These are phyloP conservation scores for Archips crataeganus DNA, from an alignment of 2,888 invertebrate genomes.

Conservation along the genomic window DNA sequence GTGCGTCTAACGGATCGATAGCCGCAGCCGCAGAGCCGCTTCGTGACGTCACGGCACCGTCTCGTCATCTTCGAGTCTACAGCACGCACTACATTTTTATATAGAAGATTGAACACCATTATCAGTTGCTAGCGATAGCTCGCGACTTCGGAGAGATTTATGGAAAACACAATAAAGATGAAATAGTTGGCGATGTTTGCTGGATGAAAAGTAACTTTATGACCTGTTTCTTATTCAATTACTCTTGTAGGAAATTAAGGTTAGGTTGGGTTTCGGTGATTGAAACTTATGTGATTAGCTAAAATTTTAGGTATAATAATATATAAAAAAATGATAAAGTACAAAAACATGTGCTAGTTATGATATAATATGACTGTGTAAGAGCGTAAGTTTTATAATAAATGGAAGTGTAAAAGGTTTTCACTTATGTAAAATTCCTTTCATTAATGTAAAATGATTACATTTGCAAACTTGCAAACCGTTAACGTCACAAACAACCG, in stretches of 20 bases:
- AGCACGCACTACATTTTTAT: constrained; percentile 80
- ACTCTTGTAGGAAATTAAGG: not conserved
- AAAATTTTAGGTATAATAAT: no score
- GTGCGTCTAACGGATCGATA: constrained; percentile 81
- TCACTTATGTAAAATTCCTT: no score
- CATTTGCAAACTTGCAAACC: no score
- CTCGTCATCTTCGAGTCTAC: constrained; percentile 83
- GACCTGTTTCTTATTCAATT: not conserved
- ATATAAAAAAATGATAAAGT: not conserved
- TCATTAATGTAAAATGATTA: no score
- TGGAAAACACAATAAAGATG: not conserved
- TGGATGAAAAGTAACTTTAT: not conserved
- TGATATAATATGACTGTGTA: no score
- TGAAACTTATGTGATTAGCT: not conserved
- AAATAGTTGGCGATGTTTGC: not conserved
- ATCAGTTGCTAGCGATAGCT: constrained; percentile 42
- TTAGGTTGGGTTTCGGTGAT: not conserved
- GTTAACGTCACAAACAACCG: no score
- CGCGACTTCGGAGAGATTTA: not conserved
- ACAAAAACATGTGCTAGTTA: no score
- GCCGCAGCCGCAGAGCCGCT: constrained; percentile 85
- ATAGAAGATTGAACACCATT: constrained; percentile 55
- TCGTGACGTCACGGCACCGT: constrained; percentile 82
- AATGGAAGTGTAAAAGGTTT: no score
- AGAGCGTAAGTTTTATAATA: no score